phyloP scores from a whole-genome alignment of 1,140 invertebrate species.

The Drosophila teissieri region DNA sequence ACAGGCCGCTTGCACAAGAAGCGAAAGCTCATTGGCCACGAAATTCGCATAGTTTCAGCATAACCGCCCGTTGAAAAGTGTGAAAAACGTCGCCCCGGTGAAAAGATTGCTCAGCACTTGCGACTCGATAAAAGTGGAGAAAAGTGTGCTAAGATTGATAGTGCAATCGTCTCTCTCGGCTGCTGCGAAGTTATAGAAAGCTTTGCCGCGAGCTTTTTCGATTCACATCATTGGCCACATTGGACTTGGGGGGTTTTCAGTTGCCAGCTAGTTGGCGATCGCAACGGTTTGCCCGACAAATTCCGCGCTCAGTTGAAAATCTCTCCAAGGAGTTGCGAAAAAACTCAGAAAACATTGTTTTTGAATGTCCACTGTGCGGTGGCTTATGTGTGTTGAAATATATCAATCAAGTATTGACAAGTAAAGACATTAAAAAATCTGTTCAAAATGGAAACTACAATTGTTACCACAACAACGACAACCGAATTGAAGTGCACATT shows the following conservation, averaged over 20 bases:
- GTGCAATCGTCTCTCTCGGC: conserved; percentile 35
- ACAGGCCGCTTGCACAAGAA: conserved; percentile 55
- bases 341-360: conserved; percentile 4
- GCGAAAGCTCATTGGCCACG: conserved; percentile 52
- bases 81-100: conserved; percentile 5
- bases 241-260: conserved; percentile 33
- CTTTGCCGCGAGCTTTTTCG: conserved; percentile 51
- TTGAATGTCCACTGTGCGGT: conserved; percentile 6
- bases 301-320: conserved; percentile 34
- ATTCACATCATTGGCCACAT: conserved; percentile 35
- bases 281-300: conserved; percentile 51
- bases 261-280: conserved; percentile 60
- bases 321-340: conserved; percentile 15
- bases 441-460: conserved; percentile 62
- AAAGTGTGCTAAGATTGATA: background rate
- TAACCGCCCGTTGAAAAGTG: conserved; percentile 31
- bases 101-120: conserved; percentile 24
- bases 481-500: conserved; percentile 48
- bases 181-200: conserved; percentile 34
- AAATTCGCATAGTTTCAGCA: conserved; percentile 69
- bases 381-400: conserved; percentile 3
- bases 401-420: background rate
- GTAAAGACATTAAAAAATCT: background rate
- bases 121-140: conserved; percentile 6
- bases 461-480: conserved; percentile 67